phyloP scores from a whole-genome alignment of 2,888 invertebrate species.

The Agrochola lota region DNA sequence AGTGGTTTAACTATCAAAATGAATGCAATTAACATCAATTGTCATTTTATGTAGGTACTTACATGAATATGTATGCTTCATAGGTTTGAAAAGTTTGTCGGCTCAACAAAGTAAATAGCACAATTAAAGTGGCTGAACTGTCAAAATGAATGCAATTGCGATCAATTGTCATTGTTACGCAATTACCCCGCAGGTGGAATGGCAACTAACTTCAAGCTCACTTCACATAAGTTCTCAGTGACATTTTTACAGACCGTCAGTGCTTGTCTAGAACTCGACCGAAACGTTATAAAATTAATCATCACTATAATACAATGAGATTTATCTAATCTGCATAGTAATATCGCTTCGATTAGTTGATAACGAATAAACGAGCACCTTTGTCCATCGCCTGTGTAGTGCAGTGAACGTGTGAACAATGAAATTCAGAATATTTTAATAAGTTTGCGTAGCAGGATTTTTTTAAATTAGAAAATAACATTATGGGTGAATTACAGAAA shows the following conservation, averaged over 20 bases:
- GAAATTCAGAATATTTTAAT: constrained; percentile 30
- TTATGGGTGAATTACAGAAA: constrained; percentile 65
- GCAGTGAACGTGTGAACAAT: constrained; percentile 50
- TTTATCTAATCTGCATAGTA: constrained; percentile 47
- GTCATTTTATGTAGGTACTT: too few relatives aligned
- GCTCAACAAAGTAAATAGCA: too few relatives aligned
- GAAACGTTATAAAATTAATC: constrained; percentile 28
- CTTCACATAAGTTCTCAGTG: neutral
- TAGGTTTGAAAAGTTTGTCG: too few relatives aligned
- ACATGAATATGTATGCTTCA: too few relatives aligned
- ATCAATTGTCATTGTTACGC: too few relatives aligned
- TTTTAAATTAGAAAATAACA: constrained; percentile 1
- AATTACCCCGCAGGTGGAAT: neutral
- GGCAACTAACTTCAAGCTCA: neutral
- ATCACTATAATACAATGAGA: constrained; percentile 13
- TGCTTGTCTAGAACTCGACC: neutral
- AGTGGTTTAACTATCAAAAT: too few relatives aligned
- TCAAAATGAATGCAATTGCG: too few relatives aligned
- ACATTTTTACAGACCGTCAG: neutral
- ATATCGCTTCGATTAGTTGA: constrained; percentile 44
- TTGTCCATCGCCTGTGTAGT: constrained; percentile 27
- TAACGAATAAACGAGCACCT: constrained; percentile 14
- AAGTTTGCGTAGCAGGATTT: constrained; percentile 14
- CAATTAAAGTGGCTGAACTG: too few relatives aligned
- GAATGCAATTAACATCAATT: too few relatives aligned